Evolutionary conservation across 2,113 vertebrate genomes (phyloP).

Genomic region (Oceanites oceanicus): DNA sequence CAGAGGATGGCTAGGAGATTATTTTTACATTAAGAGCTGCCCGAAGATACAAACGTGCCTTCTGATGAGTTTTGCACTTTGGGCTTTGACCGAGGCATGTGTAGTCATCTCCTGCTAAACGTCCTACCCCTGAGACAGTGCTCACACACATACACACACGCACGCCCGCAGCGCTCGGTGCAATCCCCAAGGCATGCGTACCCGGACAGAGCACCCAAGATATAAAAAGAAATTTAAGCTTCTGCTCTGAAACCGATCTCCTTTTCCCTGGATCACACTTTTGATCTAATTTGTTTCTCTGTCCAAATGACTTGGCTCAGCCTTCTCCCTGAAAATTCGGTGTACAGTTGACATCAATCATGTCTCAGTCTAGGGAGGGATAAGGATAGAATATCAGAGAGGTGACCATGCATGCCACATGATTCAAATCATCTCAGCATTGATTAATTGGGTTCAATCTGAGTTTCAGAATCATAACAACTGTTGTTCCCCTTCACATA

Average conservation of each 20-base stretch:
- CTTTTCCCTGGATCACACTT: conserved; percentile 74
- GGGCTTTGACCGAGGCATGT: background rate
- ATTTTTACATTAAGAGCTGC: conserved; percentile 39
- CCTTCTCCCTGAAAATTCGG: conserved; percentile 63
- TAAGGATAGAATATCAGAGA: conserved; percentile 81
- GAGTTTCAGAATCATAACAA: conserved; percentile 81
- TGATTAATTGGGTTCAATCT: conserved; percentile 84
- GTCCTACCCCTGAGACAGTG: background rate
- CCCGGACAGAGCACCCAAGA: background rate
- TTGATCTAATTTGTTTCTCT: conserved; percentile 85
- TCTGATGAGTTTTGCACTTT: background rate
- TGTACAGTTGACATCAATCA: conserved; percentile 81
- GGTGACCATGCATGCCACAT: conserved; percentile 81
- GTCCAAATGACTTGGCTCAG: conserved; percentile 73
- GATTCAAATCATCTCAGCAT: conserved; percentile 82
- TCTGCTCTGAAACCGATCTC: conserved; percentile 86
- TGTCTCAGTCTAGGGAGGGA: conserved; percentile 64
- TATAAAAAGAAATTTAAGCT: conserved; percentile 71
- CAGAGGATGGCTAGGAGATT: conserved; percentile 1
- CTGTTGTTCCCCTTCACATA: conserved; percentile 79
- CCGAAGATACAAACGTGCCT: conserved; percentile 27
- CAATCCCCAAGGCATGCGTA: background rate
- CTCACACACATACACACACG: background rate
- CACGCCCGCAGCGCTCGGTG: fast-evolving
- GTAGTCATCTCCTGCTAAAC: background rate